Evolutionary conservation across 2,113 vertebrate species (phyloP), one percentile per base, ranked within the genome.

Genomic region (Reinhardtius hippoglossoides): DNA sequence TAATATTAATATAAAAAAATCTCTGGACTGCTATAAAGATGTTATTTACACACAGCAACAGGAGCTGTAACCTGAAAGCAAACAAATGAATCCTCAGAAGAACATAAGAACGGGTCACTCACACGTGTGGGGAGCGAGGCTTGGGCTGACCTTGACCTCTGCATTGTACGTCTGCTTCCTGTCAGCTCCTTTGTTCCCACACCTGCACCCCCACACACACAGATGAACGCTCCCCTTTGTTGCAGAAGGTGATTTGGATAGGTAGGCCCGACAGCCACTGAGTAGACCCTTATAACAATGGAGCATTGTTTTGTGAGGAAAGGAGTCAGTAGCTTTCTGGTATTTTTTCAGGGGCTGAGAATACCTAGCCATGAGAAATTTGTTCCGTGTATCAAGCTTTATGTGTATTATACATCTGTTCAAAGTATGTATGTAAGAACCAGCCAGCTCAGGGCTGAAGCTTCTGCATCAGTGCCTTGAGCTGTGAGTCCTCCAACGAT

Each of bases 271-370:
- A 55, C 84, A 73, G 44, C 56, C 76, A 57, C 67, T 15, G 57
- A 81, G 78, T 68, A 72, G 68, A 79, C 54, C 65, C 64, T 68
- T 5, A 3, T 71, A 88, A 92, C 85, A 92, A 91, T 89, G 56
- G 84, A 74, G 86, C 68, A 92, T 92, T 92, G 87, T 92, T 83
- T 89, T 74, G 37, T 62, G 54, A 67, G 50, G 59, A 83, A 44
- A 71, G 37, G 57, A 70, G 66, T 12, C 77, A 0, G 40, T 74
- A 50, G 31, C 72, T 57, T 57, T 70, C 24, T 42, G 37, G 37
- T 56, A 1, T 24, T 24, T 63, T 56, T 81, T 64, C 13, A 10
- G 26, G 20, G 27, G 42, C 13, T 66, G 56, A 66, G 67, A 84
- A 88, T 80, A 75, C 78, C 85, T 70, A 82, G 62, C 48, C 56